These are phyloP conservation scores for Andrena praecox DNA, from an alignment of 2,888 invertebrate species.

Conservation along the genomic window DNA sequence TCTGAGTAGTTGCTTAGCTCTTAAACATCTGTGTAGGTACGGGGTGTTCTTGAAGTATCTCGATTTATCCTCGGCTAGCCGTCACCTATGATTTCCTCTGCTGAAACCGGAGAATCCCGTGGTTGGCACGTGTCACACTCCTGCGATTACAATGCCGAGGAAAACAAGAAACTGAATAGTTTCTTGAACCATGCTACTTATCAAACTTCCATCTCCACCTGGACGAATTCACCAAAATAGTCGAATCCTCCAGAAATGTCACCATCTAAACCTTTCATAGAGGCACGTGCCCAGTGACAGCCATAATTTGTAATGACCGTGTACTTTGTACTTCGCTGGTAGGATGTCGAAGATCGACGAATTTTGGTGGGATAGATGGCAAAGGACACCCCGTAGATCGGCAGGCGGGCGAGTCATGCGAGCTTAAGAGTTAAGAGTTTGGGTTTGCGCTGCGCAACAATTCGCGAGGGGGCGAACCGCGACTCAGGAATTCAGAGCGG, in stretches of 20 bases:
- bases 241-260: no score
- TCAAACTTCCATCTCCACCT: no score
- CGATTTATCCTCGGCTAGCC: slow-evolving; percentile 63
- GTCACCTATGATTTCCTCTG: background rate
- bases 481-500: slow-evolving; percentile 79
- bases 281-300: background rate
- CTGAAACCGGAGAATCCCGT: slow-evolving; percentile 6
- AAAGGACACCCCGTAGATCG: slow-evolving; percentile 65
- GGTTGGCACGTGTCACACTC: background rate
- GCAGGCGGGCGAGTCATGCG: slow-evolving; percentile 69
- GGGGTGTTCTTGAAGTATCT: slow-evolving; percentile 83
- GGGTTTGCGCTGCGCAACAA: slow-evolving; percentile 78
- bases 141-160: background rate
- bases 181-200: background rate
- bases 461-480: slow-evolving; percentile 79
- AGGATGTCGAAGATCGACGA: background rate
- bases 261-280: no score
- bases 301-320: background rate
- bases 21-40: slow-evolving; percentile 84
- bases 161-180: background rate
- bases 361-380: background rate
- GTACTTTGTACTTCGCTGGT: background rate
- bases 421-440: slow-evolving; percentile 77
- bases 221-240: no score
- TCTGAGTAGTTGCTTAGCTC: slow-evolving; percentile 83